These are phyloP conservation scores for Mycteria americana DNA, from an alignment of 2,797 vertebrate species.

Conservation along the genomic window DNA sequence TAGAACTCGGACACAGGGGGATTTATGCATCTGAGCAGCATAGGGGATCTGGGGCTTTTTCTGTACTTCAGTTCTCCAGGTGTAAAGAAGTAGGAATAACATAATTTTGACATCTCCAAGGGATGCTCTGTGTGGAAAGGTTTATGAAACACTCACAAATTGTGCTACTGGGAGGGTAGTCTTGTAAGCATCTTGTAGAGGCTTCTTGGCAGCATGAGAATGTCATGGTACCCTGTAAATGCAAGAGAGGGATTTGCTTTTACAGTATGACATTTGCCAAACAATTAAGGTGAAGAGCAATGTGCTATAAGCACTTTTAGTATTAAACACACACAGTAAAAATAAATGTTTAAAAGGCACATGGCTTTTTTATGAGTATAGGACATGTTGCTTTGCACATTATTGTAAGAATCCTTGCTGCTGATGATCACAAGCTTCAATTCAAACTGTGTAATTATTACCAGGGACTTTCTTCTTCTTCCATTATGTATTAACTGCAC, in stretches of 20 bases:
- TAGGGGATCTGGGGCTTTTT: neutral
- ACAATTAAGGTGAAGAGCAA: conserved; percentile 2
- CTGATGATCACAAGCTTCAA: neutral
- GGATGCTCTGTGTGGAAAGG: neutral
- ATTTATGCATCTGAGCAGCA: neutral
- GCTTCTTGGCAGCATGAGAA: neutral
- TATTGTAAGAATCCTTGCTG: neutral
- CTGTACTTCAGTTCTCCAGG: neutral
- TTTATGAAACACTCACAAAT: neutral
- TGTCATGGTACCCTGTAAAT: neutral
- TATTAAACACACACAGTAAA: conserved; percentile 11
- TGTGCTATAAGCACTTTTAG: neutral
- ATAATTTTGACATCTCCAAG: rapidly evolving
- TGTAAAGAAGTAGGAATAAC: neutral
- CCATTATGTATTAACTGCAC: neutral
- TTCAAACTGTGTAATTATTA: neutral
- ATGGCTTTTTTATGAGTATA: neutral
- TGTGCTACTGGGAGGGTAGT: neutral
- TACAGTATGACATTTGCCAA: conserved; percentile 1
- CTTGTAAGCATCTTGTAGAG: neutral
- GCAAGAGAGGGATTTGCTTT: neutral
- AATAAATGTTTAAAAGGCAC: conserved; percentile 5
- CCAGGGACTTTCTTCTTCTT: neutral
- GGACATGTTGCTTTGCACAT: neutral
- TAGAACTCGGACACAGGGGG: neutral